phyloP scores from a whole-genome alignment of 2,888 invertebrate species.

The Pyrrhosoma nymphula region DNA sequence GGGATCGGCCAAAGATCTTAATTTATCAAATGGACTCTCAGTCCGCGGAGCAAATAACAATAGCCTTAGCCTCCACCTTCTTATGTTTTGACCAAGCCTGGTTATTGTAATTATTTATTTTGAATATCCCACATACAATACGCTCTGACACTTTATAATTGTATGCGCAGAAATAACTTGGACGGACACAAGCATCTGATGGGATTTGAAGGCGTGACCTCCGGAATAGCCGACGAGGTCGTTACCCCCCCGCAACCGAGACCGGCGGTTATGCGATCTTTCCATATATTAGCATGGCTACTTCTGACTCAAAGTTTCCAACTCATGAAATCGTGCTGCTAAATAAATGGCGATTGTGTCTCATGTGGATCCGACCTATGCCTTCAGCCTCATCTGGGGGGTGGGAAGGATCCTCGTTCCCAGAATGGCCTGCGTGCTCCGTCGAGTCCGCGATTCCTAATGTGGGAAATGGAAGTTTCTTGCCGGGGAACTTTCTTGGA shows the following conservation, averaged over 20 bases:
- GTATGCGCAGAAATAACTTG: no score
- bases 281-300: background rate
- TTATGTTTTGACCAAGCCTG: no score
- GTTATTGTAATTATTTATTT: no score
- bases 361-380: background rate
- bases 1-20: background rate
- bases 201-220: no score
- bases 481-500: background rate
- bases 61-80: no score
- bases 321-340: background rate
- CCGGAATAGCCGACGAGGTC: no score
- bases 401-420: background rate
- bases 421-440: background rate
- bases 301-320: background rate
- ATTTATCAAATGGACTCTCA: background rate
- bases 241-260: no score
- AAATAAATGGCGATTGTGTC: background rate
- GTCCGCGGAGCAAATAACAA: background rate
- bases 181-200: no score
- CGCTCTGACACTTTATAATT: no score
- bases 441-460: background rate
- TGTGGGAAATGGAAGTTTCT: background rate
- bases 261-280: background rate
- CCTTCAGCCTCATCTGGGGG: background rate
- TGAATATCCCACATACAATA: no score